These are phyloP conservation scores for Galaxias olidus DNA, from an alignment of 2,797 vertebrate species.

Conservation along the genomic window DNA sequence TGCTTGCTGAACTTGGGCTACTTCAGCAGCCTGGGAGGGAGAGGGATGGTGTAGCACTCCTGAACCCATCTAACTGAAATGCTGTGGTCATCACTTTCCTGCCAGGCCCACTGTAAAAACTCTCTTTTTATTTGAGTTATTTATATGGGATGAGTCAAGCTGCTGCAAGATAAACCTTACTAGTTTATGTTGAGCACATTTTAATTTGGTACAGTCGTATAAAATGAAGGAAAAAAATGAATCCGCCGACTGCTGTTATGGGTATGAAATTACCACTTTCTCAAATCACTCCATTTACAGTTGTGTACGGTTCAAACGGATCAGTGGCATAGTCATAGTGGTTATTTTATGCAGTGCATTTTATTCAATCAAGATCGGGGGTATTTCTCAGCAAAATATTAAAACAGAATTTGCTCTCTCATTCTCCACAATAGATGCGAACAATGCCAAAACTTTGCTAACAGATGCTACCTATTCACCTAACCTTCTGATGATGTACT, in stretches of 20 bases:
- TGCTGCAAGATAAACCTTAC: constrained; percentile 20
- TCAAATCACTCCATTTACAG: background rate
- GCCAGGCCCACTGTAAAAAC: background rate
- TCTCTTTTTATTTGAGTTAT: constrained; percentile 37
- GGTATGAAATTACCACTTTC: background rate
- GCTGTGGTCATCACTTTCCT: constrained; percentile 25
- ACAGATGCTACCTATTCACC: too few relatives aligned
- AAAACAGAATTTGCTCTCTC: too few relatives aligned
- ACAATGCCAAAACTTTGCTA: too few relatives aligned
- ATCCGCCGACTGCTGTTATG: background rate
- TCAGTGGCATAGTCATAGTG: too few relatives aligned
- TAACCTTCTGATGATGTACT: too few relatives aligned
- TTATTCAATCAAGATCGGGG: too few relatives aligned
- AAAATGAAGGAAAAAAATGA: background rate
- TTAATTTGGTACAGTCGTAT: constrained; percentile 20
- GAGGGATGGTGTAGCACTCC: background rate
- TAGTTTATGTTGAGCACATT: constrained; percentile 14
- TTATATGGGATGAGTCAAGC: constrained; percentile 31
- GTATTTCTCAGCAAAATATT: too few relatives aligned
- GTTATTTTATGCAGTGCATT: too few relatives aligned
- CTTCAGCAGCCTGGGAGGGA: background rate
- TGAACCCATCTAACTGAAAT: background rate
- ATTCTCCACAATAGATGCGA: too few relatives aligned
- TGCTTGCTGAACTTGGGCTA: background rate
- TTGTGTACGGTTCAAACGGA: background rate